Conservation (phyloP, 2,888 invertebrate genomes). For the Notodonta dromedarius region DNA sequence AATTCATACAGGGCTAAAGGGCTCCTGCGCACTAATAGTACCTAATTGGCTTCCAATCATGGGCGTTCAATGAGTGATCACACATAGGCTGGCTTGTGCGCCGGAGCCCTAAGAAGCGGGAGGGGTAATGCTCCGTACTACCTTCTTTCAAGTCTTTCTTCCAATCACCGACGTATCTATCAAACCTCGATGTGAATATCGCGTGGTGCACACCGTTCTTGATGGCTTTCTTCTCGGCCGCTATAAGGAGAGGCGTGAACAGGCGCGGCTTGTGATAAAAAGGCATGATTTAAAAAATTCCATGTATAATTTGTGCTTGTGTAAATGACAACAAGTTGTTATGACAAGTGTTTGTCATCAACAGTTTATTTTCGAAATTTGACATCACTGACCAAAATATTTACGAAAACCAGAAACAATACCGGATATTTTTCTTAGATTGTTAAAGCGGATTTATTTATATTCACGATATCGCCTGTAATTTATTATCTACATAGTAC, state of each 20-base stretch:
- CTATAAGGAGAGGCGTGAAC: constrained; percentile 60
- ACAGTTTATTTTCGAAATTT: background rate
- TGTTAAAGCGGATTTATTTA: too few relatives aligned
- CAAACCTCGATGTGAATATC: constrained; percentile 79
- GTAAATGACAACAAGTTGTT: constrained; percentile 16
- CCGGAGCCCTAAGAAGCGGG: too few relatives aligned
- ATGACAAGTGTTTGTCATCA: background rate
- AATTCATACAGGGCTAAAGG: too few relatives aligned
- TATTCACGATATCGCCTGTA: too few relatives aligned
- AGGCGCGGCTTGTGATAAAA: constrained; percentile 70
- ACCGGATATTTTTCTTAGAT: too few relatives aligned
- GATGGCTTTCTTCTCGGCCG: constrained; percentile 72
- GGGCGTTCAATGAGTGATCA: too few relatives aligned
- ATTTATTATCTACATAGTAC: too few relatives aligned
- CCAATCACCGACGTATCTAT: constrained; percentile 86
- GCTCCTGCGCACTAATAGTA: too few relatives aligned
- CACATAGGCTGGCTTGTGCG: too few relatives aligned
- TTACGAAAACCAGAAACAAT: too few relatives aligned
- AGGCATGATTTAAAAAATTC: constrained; percentile 57
- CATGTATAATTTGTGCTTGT: constrained; percentile 4
- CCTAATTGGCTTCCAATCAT: too few relatives aligned
- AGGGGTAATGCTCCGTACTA: constrained; percentile 19
- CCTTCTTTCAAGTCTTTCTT: constrained; percentile 78
- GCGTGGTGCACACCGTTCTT: constrained; percentile 84
- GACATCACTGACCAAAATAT: background rate